Conservation (phyloP, 2,888 invertebrate genomes). For the Cheilosia soror region DNA sequence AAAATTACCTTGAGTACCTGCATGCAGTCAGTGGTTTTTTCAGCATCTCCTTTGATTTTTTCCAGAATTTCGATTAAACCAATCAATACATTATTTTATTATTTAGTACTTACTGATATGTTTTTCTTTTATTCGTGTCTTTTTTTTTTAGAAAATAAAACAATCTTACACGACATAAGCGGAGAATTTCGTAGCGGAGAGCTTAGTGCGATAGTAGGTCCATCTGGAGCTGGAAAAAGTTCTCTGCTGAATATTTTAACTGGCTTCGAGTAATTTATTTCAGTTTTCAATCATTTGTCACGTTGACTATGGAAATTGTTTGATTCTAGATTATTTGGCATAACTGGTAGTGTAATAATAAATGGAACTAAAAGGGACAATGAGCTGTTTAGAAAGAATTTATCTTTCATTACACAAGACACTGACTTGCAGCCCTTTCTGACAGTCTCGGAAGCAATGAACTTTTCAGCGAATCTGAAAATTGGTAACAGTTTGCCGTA, state of each 20-base stretch:
- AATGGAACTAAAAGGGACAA: constrained; percentile 89
- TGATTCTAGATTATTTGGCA: constrained; percentile 79
- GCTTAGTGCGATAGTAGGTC: constrained; percentile 94
- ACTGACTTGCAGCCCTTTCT: constrained; percentile 92
- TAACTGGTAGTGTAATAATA: constrained; percentile 89
- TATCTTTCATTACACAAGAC: constrained; percentile 96
- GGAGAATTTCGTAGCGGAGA: constrained; percentile 90
- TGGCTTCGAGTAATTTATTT: constrained; percentile 90
- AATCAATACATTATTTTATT: too few relatives aligned
- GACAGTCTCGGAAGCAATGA: constrained; percentile 93
- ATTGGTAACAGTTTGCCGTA: constrained; percentile 87
- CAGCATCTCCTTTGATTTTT: too few relatives aligned
- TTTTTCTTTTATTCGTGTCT: neutral
- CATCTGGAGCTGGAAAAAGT: constrained; percentile 95
- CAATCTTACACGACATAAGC: constrained; percentile 86
- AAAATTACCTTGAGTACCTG: too few relatives aligned
- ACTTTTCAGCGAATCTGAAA: constrained; percentile 94
- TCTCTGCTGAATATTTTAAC: constrained; percentile 94
- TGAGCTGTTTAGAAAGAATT: constrained; percentile 88
- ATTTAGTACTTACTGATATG: too few relatives aligned
- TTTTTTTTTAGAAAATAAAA: constrained; percentile 85
- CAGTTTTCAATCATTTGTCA: neutral
- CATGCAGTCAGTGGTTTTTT: too few relatives aligned
- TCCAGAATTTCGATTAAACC: too few relatives aligned
- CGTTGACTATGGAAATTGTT: neutral